Conservation (phyloP, 2,888 invertebrate species). For the Drosophila fulvimacula region DNA sequence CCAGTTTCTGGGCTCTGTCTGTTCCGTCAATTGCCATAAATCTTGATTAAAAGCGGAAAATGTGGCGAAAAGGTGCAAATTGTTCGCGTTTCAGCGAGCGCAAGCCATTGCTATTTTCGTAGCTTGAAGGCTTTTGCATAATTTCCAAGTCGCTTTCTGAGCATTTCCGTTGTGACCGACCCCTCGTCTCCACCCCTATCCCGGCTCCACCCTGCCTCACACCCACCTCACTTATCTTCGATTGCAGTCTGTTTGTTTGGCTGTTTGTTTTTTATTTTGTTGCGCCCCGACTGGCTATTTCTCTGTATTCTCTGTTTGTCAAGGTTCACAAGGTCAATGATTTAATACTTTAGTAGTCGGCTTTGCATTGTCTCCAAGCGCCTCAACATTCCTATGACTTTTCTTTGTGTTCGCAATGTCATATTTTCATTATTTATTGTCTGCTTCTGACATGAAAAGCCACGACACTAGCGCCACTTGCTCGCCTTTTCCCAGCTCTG, state of each 20-base stretch:
- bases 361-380: conserved; percentile 32
- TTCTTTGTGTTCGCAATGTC: conserved; percentile 44
- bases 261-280: conserved; percentile 4
- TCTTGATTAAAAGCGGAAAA: conserved; percentile 76
- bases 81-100: conserved; percentile 53
- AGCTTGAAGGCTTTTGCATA: conserved; percentile 65
- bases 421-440: conserved; percentile 44
- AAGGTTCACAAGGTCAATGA: conserved; percentile 80
- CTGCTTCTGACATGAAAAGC: conserved; percentile 63
- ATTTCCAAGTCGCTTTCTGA: conserved; percentile 53
- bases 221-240: conserved; percentile 32
- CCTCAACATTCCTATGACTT: conserved; percentile 33
- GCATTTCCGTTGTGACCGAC: conserved; percentile 46
- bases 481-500: not conserved
- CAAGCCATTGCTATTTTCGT: conserved; percentile 50
- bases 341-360: conserved; percentile 67
- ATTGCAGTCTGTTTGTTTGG: conserved; percentile 27
- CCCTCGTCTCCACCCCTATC: conserved; percentile 1
- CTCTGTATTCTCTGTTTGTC: conserved; percentile 40
- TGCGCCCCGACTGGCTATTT: conserved; percentile 14
- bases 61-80: conserved; percentile 74
- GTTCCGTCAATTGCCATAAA: conserved; percentile 75
- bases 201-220: conserved; percentile 1
- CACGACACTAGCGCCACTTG: conserved; percentile 48
- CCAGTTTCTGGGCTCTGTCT: conserved; percentile 39